Evolutionary conservation across 2,888 invertebrate genomes (phyloP).

Genomic region (Mythimna ferrago): DNA sequence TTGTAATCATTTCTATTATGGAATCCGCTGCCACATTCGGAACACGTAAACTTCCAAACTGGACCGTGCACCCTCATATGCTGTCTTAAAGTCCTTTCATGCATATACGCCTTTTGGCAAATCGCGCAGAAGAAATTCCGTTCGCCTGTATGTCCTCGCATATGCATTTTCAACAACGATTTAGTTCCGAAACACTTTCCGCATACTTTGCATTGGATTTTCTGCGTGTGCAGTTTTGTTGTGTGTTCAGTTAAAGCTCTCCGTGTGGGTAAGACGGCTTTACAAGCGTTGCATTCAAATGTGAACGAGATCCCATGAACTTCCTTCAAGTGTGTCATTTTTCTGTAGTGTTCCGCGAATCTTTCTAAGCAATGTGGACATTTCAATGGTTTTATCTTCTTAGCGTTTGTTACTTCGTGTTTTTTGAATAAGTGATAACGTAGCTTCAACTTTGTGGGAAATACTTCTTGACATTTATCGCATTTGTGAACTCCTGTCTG

Average conservation of each 20-base stretch:
- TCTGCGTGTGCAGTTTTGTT: constrained; percentile 83
- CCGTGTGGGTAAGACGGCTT: constrained; percentile 79
- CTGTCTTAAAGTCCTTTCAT: constrained; percentile 82
- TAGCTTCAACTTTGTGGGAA: constrained; percentile 82
- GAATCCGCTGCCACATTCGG: constrained; percentile 82
- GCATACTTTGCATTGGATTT: constrained; percentile 84
- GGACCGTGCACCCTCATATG: constrained; percentile 86
- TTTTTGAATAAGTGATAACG: constrained; percentile 84
- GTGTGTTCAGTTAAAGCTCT: constrained; percentile 85
- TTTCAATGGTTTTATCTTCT: constrained; percentile 83
- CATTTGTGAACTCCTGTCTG: constrained; percentile 84
- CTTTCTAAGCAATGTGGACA: constrained; percentile 86
- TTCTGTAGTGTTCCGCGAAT: constrained; percentile 85
- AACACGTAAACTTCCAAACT: constrained; percentile 79
- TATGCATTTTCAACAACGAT: constrained; percentile 83
- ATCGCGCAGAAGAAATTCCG: constrained; percentile 83
- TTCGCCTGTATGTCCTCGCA: constrained; percentile 83
- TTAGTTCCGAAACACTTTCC: constrained; percentile 85
- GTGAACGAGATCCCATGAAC: constrained; percentile 83
- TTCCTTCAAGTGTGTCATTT: constrained; percentile 86
- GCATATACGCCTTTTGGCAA: constrained; percentile 86
- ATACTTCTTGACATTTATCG: constrained; percentile 82
- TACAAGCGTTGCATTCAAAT: constrained; percentile 83
- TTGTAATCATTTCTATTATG: constrained; percentile 83
- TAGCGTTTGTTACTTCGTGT: constrained; percentile 81